Evolutionary conservation across 2,113 vertebrate species (phyloP).

Genomic region (Fregata magnificens): DNA sequence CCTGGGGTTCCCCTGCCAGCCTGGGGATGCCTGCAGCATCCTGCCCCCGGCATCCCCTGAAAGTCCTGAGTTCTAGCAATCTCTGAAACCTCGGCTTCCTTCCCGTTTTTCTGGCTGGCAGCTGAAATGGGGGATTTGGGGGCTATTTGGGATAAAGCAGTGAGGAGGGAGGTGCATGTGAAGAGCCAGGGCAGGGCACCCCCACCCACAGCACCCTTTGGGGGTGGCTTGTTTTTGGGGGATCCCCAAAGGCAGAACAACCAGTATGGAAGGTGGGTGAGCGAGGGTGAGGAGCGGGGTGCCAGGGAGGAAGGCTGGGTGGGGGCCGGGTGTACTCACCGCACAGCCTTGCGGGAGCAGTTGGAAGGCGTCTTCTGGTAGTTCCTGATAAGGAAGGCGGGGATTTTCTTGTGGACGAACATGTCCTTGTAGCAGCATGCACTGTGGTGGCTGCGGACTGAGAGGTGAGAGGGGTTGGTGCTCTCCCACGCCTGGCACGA

Average conservation of each 20-base stretch:
- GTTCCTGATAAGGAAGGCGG: rapidly evolving
- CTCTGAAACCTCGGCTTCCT: background rate
- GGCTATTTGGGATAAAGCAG: background rate
- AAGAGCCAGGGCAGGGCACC: background rate
- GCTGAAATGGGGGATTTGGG: background rate
- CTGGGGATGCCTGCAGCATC: background rate
- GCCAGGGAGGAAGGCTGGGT: background rate
- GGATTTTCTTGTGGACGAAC: rapidly evolving
- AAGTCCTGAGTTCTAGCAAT: background rate
- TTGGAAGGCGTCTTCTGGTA: rapidly evolving
- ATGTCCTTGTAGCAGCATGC: rapidly evolving
- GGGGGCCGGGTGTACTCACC: background rate
- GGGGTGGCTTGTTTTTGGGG: too few species aligned
- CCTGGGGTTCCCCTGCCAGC: background rate
- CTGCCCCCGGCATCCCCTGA: background rate
- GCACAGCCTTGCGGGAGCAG: background rate
- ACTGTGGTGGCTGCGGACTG: background rate
- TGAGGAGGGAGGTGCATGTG: rapidly evolving
- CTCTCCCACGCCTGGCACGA: rapidly evolving
- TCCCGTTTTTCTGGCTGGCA: background rate
- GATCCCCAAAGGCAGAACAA: background rate
- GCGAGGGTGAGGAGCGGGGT: background rate
- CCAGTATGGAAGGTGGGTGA: rapidly evolving
- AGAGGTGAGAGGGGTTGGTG: background rate
- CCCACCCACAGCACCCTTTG: rapidly evolving